Evolutionary conservation across 1,140 invertebrate genomes (phyloP), one percentile per base, ranked within the genome.

Genomic region (Drosophila paulistorum): DNA sequence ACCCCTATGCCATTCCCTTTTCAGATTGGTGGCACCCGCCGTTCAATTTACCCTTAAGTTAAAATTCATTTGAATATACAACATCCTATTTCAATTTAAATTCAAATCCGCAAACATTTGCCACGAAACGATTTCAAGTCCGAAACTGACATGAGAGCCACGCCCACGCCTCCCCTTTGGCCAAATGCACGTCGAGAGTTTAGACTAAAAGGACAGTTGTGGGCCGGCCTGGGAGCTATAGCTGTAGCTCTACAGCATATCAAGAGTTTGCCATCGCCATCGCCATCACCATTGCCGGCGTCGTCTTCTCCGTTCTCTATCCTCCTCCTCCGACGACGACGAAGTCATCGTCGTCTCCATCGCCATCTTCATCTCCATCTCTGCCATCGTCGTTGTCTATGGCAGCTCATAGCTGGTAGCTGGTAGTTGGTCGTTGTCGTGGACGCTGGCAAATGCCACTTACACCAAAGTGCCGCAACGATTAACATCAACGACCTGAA

Each of bases 41-140:
- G 45, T 59, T 59, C 57, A 59, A 86, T 87, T 91, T 87, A 83
- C 90, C 90, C 90, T 91, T 81, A 87, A 91, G 90, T 91, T 84
- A 90, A 90, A 91, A 91, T 91, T 91, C 90, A 91, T 91, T 91
- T 91, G 90, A 91, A 90, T 91, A 91, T 87, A 86, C 80, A 91
- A 87, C 90, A 91, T 90, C 85, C 90, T 90, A 91, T 91, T 91
- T 91, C 90, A 91, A 91, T 91, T 91, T 91, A 91, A 90, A 91
- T 91, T 91, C 90, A 91, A 91, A 91, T 91, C 86, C 86, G 83
- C 90, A 90, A 90, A 91, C 86, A 90, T 90, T 79, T 75, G 75
- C 81, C 77, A 89, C 80, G 83, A 87, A 87, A 51, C 45, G 79
- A 78, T 79, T 86, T 66, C 77, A 72, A 79, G 80, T 87, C 71